Conservation (phyloP, 2,113 vertebrate species). For the Microcebus jonahi region DNA sequence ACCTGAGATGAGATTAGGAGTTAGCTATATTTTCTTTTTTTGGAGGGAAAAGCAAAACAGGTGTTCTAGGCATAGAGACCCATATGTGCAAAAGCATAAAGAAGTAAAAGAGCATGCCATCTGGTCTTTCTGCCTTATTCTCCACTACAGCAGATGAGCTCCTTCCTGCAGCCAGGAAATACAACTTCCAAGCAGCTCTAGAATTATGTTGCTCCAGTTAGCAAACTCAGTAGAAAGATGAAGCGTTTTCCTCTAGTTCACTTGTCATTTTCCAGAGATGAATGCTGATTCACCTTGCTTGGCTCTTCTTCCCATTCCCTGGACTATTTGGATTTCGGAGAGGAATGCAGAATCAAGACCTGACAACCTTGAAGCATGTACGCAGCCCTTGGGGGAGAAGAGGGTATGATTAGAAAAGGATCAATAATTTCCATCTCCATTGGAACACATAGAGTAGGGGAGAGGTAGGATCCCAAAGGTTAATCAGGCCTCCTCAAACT, state of each 20-base stretch:
- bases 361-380: not conserved
- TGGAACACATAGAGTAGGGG: not conserved
- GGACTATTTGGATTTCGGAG: not conserved
- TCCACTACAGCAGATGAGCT: not conserved
- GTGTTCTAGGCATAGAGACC: not conserved
- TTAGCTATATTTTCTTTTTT: not conserved
- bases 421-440: not conserved
- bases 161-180: slow-evolving; percentile 14
- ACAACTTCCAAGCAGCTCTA: not conserved
- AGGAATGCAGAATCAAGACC: not conserved
- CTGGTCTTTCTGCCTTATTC: slow-evolving; percentile 29
- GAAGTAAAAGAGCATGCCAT: not conserved
- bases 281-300: not conserved
- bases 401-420: not conserved
- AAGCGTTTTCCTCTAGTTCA: not conserved
- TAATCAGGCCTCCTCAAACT: not conserved
- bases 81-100: slow-evolving; percentile 15
- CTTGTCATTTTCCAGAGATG: not conserved
- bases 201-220: not conserved
- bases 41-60: slow-evolving; percentile 19
- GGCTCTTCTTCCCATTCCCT: not conserved
- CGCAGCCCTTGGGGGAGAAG: not conserved
- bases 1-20: slow-evolving; percentile 12
- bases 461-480: not conserved
- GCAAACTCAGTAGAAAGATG: not conserved